Conservation (phyloP, 2,888 invertebrate species). For the Diaperis boleti region DNA sequence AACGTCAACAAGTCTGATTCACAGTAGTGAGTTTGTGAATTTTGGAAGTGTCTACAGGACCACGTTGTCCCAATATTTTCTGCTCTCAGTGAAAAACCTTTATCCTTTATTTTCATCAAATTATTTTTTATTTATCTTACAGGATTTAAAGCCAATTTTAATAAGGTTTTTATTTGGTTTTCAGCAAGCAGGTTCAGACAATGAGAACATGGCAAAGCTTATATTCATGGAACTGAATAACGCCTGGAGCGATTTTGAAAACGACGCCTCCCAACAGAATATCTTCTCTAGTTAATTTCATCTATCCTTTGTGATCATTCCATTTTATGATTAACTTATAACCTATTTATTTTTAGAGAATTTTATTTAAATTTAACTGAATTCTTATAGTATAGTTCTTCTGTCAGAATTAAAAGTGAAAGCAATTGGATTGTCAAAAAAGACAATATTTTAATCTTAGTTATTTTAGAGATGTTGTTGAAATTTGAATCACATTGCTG, state of each 20-base stretch:
- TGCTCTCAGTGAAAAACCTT: no score
- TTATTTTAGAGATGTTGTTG: constrained; percentile 40
- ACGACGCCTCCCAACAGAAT: constrained; percentile 81
- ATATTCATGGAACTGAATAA: constrained; percentile 99
- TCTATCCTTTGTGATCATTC: constrained; percentile 49
- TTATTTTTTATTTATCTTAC: no score
- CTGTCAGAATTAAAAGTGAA: constrained; percentile 14
- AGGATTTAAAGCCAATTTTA: no score
- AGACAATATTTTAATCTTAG: constrained; percentile 35
- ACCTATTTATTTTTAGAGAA: constrained; percentile 44
- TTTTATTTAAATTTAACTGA: constrained; percentile 30
- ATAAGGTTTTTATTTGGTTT: constrained; percentile 41
- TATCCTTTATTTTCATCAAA: no score
- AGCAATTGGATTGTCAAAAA: constrained; percentile 29
- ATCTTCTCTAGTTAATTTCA: constrained; percentile 68
- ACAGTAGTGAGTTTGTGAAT: no score
- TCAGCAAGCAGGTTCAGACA: constrained; percentile 92
- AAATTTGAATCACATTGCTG: constrained; percentile 13
- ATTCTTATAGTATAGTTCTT: constrained; percentile 29
- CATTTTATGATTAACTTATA: constrained; percentile 45
- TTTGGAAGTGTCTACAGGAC: no score
- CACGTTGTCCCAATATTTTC: no score
- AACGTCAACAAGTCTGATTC: no score
- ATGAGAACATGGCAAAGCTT: constrained; percentile 94
- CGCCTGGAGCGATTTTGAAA: constrained; percentile 98